Base-by-base conservation (phyloP, 2,888 invertebrate species). In the Parascotia fuliginaria region DNA sequence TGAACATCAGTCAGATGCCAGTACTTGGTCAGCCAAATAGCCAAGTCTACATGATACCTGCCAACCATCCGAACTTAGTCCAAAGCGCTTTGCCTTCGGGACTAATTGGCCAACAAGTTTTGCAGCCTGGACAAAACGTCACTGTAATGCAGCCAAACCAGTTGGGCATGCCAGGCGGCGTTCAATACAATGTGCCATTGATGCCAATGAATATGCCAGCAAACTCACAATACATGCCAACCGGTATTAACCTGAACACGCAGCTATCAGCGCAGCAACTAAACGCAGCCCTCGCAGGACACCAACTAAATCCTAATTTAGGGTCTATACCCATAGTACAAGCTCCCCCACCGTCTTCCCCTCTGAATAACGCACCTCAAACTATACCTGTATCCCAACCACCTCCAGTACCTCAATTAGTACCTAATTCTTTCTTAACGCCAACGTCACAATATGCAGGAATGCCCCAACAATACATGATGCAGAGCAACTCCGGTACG, bases 141-240 rank as follows among this genome's bases (percentile, higher is more conserved):
- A 89, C 91, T 0, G 89, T 92, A 1, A 89, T 92, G 87, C 91
- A 90, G 55, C 89, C 88, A 0, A 92, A 90, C 39, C 92, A 92
- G 47, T 60, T 92, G 1, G 83, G 85, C n/a, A 77, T 90, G 61
- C 85, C 81, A 0, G 85, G 85, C 1, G 89, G 89, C 0, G 85
- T 92, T 0, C 92, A 91, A 33, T 92, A 92, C 60, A 91, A 90
- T 33, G 77, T 91, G 44, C 89, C 90, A 0, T 54, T 90, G 1
- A 91, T 90, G 89, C 83, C 80, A 5, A 88, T 91, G 88, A 90
- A 90, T 28, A 81, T 92, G 84, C 89, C 72, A 3, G 79, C 77
- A 0, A 85, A 83, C 38, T 83, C 89, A 0, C 90, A 90, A 34
- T 92, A 90, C 50, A 83, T 92, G 86, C 89, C 76, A 0, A 70